Conservation (phyloP, 2,888 invertebrate species). For the Machimus atricapillus region DNA sequence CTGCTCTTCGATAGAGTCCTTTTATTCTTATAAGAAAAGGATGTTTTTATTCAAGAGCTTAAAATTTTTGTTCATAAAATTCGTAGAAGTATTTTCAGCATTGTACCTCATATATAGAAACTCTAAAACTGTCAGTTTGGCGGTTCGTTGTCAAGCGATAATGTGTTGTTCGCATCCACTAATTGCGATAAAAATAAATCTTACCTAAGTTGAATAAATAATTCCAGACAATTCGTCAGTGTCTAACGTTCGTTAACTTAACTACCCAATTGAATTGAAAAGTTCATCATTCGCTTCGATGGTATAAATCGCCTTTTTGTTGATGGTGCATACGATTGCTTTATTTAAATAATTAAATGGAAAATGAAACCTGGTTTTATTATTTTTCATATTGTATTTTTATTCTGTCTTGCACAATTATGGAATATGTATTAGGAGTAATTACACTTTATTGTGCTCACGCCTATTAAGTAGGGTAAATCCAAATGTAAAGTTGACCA, state of each 20-base stretch:
- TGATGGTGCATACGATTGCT: not conserved
- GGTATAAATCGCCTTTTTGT: conserved; percentile 40
- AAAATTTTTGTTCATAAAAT: not conserved
- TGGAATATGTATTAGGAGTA: too few relatives aligned
- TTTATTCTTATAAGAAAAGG: not conserved
- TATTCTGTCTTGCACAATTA: too few relatives aligned
- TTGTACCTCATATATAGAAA: not conserved
- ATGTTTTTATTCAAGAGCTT: not conserved
- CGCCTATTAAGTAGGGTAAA: too few relatives aligned
- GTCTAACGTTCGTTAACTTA: conserved; percentile 1
- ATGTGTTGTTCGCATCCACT: conserved; percentile 38
- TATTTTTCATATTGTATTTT: not conserved
- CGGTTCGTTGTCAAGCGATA: conserved; percentile 36
- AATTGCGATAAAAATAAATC: conserved; percentile 37
- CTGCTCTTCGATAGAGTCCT: not conserved
- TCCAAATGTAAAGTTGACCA: too few relatives aligned
- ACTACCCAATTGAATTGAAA: conserved; percentile 5
- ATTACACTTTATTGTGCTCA: too few relatives aligned
- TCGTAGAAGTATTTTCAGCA: not conserved
- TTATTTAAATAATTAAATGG: not conserved
- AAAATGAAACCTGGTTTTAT: not conserved
- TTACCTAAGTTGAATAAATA: conserved; percentile 28
- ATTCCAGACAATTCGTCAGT: not conserved
- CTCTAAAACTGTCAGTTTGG: not conserved
- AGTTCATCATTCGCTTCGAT: conserved; percentile 6